Evolutionary conservation across 2,113 vertebrate genomes (phyloP), one percentile per base, ranked within the genome.

Genomic region (Rhinichthys klamathensis): DNA sequence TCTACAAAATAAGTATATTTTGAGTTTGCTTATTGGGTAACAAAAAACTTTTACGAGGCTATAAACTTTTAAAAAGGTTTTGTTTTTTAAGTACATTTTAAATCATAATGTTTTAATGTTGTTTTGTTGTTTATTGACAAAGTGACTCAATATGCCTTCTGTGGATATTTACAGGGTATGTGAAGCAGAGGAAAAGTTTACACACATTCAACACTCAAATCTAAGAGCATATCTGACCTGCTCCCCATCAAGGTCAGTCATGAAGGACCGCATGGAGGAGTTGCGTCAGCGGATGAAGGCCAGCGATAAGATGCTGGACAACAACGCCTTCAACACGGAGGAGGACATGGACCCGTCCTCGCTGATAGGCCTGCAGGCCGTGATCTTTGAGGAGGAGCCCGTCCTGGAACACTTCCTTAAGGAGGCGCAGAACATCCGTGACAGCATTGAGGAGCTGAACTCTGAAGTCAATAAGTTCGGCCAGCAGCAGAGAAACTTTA

Each of bases 261-360:
- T 99, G 97, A 98, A 84, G 93, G 97, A 99, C 81, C 95, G 97
- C 23, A 93, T 99, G 89, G 95, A 96, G 86, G 97, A 99, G 89
- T 86, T 99, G 75, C 96, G 91, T 89, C 92, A 95, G 88, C 92
- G 86, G 86, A 95, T 94, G 74, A 95, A 98, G 87, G 85, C 92
- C 73, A 86, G 87, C 1, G 89, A 85, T 1, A 91, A 84, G 58
- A 87, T 89, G 80, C 88, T 90, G 12, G 73, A 85, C 5, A 76
- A 49, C 3, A 87, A 72, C 61, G 63, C 89, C n/a, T 84, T 92
- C 82, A 87, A 69, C 13, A 90, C 86, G 23, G 87, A 91, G 35
- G 84, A 23, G 10, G 95, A 95, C 0, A 93, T 91, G 9, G 93
- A 93, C 49, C 70, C 75, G 5, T 87, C 90, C 3, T 93, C 91